Evolutionary conservation across 37 sponge, comb jelly and placozoan species (phyloP).

Genomic region (Petrosia ficiformis): DNA sequence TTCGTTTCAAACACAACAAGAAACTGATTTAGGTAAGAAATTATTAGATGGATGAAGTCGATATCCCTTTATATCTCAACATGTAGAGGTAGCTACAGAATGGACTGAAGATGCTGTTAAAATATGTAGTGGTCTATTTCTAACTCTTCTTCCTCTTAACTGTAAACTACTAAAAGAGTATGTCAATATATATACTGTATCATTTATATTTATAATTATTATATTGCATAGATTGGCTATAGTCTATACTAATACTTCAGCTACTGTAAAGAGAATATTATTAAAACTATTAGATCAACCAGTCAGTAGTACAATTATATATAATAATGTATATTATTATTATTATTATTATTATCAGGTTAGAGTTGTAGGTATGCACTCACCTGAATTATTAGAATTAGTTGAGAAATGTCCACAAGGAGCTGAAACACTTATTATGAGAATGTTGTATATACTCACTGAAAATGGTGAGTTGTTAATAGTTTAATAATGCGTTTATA

Average conservation of each 20-base stretch:
- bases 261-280: conserved; percentile 86
- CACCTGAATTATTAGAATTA: conserved; percentile 77
- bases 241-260: conserved; percentile 73
- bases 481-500: background rate
- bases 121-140: conserved; percentile 76
- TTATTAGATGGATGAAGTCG: too few relatives aligned
- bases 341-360: conserved; percentile 54
- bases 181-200: conserved; percentile 19
- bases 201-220: background rate
- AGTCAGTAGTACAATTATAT: conserved; percentile 30
- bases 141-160: conserved; percentile 90
- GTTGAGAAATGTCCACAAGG: conserved; percentile 90
- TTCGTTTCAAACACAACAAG: conserved; percentile 13
- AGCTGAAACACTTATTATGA: conserved; percentile 91
- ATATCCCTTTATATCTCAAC: too few relatives aligned
- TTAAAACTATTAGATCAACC: conserved; percentile 85
- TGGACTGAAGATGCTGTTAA: conserved; percentile 89
- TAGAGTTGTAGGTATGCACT: conserved; percentile 77
- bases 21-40: conserved; percentile 16
- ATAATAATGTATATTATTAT: too few relatives aligned
- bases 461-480: conserved; percentile 55
- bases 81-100: conserved; percentile 66
- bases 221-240: conserved; percentile 58
- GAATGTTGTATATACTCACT: conserved; percentile 91
- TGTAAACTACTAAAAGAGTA: conserved; percentile 86